phyloP scores from a whole-genome alignment of 2,888 invertebrate species.

The Polydrusus tereticollis region DNA sequence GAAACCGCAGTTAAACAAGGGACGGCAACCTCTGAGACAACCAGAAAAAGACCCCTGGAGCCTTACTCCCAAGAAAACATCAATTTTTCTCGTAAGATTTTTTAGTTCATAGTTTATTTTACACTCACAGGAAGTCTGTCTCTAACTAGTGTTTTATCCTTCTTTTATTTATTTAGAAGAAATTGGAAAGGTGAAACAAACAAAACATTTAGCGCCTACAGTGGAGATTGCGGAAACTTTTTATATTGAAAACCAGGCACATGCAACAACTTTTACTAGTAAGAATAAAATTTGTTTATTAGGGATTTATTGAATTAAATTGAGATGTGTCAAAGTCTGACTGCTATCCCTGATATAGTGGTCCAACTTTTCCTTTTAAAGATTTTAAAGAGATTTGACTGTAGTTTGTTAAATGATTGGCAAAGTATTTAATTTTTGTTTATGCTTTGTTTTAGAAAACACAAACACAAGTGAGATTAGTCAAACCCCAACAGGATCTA shows the following conservation, averaged over 20 bases:
- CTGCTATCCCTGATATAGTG: background rate
- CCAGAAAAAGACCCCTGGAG: background rate
- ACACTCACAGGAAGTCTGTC: background rate
- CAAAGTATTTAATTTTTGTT: background rate
- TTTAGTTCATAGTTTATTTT: background rate
- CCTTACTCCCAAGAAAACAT: background rate
- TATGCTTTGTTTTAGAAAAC: background rate
- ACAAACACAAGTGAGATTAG: background rate
- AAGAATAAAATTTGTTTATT: background rate
- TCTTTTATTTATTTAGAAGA: background rate
- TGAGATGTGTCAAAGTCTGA: background rate
- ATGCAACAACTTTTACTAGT: background rate
- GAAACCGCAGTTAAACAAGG: background rate
- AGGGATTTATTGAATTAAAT: background rate
- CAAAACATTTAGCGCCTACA: background rate
- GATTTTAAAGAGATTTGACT: background rate
- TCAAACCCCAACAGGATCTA: background rate
- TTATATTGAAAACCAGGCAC: background rate
- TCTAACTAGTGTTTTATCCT: background rate
- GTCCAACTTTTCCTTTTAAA: background rate
- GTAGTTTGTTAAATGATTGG: background rate
- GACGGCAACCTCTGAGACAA: background rate
- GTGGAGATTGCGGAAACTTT: background rate
- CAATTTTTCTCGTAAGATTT: background rate
- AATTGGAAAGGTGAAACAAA: background rate